Conservation (phyloP, 2,888 invertebrate species). For the Troides oblongomaculatus region DNA sequence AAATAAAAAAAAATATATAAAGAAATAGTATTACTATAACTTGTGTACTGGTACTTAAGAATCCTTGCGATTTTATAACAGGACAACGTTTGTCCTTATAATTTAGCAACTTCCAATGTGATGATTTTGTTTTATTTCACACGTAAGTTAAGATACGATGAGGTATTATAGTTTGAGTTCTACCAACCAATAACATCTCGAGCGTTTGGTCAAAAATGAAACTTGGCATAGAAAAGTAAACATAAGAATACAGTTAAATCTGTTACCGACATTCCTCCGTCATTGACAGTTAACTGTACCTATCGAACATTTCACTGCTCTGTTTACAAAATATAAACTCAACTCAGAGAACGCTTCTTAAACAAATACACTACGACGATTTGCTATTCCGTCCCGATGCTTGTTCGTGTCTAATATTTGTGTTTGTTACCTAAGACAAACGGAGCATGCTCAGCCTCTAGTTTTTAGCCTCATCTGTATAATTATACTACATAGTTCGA, state of each 20-base stretch:
- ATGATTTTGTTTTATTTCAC: not conserved
- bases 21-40: too few species aligned
- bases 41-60: too few species aligned
- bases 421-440: slow-evolving; percentile 71
- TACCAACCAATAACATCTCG: not conserved
- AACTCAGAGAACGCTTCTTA: slow-evolving; percentile 64
- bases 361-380: slow-evolving; percentile 70
- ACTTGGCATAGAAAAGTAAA: slow-evolving; percentile 17
- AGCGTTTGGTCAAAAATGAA: slow-evolving; percentile 13
- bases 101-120: too few species aligned
- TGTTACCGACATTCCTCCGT: slow-evolving; percentile 52
- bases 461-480: slow-evolving; percentile 40
- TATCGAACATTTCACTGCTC: slow-evolving; percentile 61
- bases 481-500: slow-evolving; percentile 36
- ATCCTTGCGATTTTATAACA: too few species aligned
- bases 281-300: slow-evolving; percentile 65
- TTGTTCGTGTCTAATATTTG: slow-evolving; percentile 72
- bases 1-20: too few species aligned
- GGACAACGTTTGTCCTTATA: too few species aligned
- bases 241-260: slow-evolving; percentile 40
- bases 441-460: slow-evolving; percentile 52
- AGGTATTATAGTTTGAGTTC: not conserved
- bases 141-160: not conserved
- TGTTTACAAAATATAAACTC: slow-evolving; percentile 65
- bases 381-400: slow-evolving; percentile 72